Percentiles rank a stretch among this genome's conserved stretches.
These are phyloP conservation scores for Ceratosolen fusciceps DNA, from an alignment of 1,140 invertebrate genomes.

Conservation along the genomic window DNA sequence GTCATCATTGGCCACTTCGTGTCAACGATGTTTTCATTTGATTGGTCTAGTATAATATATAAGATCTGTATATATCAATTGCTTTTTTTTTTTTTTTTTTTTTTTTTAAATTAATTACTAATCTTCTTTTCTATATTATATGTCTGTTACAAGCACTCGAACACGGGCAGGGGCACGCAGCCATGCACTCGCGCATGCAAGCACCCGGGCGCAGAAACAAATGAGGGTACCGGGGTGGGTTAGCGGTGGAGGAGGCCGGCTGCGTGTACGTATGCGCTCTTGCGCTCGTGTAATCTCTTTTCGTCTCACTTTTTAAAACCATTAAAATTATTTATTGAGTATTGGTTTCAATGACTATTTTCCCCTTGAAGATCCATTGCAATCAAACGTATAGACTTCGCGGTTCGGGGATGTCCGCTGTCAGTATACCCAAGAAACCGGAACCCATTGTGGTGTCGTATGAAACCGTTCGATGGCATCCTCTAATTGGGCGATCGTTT, in stretches of 20 bases:
- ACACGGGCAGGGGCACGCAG: too few relatives aligned
- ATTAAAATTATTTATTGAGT: constrained; percentile 38
- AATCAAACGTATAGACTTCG: constrained; percentile 58
- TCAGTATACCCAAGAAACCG: constrained; percentile 96
- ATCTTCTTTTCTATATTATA: constrained; percentile 20
- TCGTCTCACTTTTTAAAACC: constrained; percentile 38
- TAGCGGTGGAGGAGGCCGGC: too few relatives aligned
- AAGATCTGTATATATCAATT: constrained; percentile 50
- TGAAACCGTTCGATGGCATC: constrained; percentile 91
- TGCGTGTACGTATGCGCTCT: constrained; percentile 5
- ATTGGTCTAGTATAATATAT: constrained; percentile 56
- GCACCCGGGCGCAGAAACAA: too few relatives aligned
- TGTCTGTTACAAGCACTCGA: too few relatives aligned
- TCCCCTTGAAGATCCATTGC: constrained; percentile 66
- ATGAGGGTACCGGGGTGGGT: too few relatives aligned
- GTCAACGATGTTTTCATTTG: constrained; percentile 52
- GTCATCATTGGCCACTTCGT: constrained; percentile 46
- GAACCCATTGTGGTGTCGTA: constrained; percentile 94
- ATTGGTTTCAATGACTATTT: constrained; percentile 59
- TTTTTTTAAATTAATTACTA: constrained; percentile 40
- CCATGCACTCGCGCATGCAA: too few relatives aligned
- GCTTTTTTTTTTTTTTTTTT: constrained; percentile 45
- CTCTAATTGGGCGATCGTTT: constrained; percentile 94
- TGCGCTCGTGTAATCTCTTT: neutral
- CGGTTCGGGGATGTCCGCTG: constrained; percentile 71